Percentiles rank a stretch among this genome's conserved stretches.
phyloP scores from a whole-genome alignment of 2,888 invertebrate species.

The Tortrix viridana region DNA sequence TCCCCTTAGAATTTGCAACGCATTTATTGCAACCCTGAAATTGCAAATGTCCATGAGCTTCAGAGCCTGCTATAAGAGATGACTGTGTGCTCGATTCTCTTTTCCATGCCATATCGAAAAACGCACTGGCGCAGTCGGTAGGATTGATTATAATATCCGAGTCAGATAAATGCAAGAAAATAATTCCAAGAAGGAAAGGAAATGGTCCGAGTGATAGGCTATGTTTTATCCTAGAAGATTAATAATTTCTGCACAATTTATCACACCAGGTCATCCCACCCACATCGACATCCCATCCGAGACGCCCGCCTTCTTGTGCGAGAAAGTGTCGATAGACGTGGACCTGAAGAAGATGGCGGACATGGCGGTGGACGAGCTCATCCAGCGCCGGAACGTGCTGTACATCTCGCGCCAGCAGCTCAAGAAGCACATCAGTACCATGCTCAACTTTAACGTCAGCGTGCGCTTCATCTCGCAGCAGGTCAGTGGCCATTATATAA shows the following conservation, averaged over 20 bases:
- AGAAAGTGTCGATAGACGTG: conserved; percentile 94
- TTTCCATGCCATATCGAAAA: too few relatives aligned
- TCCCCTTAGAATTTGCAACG: too few relatives aligned
- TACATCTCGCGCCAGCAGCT: conserved; percentile 94
- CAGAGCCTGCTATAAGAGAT: too few relatives aligned
- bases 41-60: too few relatives aligned
- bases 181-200: too few relatives aligned
- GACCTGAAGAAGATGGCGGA: conserved; percentile 96
- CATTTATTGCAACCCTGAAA: too few relatives aligned
- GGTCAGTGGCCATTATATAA: conserved; percentile 64
- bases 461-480: conserved; percentile 96
- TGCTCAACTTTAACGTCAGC: conserved; percentile 94
- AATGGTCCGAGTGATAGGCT: too few relatives aligned
- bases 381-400: conserved; percentile 92
- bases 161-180: too few relatives aligned
- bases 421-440: conserved; percentile 95
- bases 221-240: too few relatives aligned
- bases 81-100: too few relatives aligned
- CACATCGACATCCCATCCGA: conserved; percentile 86
- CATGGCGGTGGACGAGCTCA: conserved; percentile 93
- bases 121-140: too few relatives aligned
- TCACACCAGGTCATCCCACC: conserved; percentile 56
- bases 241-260: neutral
- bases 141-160: too few relatives aligned
- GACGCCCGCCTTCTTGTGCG: conserved; percentile 95